Evolutionary conservation across 2,113 vertebrate genomes (phyloP).

Genomic region (Xenus cinereus): DNA sequence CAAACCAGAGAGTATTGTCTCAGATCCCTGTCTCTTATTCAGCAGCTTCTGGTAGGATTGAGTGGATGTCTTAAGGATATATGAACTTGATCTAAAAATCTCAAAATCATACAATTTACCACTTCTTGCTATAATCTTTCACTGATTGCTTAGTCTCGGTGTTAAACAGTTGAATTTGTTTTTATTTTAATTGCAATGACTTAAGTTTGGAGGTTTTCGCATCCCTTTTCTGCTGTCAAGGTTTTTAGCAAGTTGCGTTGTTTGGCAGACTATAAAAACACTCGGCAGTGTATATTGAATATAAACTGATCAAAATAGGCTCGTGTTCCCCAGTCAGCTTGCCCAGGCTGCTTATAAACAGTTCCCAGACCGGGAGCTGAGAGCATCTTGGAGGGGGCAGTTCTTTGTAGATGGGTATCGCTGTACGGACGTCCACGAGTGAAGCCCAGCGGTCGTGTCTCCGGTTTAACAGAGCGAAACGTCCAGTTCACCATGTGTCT

Average conservation of each 20-base stretch:
- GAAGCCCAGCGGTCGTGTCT: not conserved
- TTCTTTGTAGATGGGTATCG: not conserved
- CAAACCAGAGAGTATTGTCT: not conserved
- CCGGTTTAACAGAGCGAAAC: not conserved
- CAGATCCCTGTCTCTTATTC: not conserved
- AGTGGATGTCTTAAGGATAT: not conserved
- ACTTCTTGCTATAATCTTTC: not conserved
- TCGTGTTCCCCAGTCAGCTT: not conserved
- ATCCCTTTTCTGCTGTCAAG: not conserved
- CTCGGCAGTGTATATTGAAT: too few relatives aligned
- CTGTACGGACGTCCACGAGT: too few relatives aligned
- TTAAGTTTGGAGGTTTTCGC: not conserved
- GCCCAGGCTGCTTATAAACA: not conserved
- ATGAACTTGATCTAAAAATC: not conserved
- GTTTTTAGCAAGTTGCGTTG: not conserved
- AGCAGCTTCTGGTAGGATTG: not conserved
- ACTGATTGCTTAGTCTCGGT: not conserved
- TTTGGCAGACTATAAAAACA: not conserved
- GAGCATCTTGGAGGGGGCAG: not conserved
- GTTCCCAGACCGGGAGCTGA: not conserved
- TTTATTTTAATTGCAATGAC: not conserved
- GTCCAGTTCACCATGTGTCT: too few relatives aligned
- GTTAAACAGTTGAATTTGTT: not conserved
- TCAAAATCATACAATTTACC: not conserved
- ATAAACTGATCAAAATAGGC: rapidly evolving